Evolutionary conservation across 2,113 vertebrate genomes (phyloP), one percentile per base, ranked within the genome.

Genomic region (Hystrix brachyura): DNA sequence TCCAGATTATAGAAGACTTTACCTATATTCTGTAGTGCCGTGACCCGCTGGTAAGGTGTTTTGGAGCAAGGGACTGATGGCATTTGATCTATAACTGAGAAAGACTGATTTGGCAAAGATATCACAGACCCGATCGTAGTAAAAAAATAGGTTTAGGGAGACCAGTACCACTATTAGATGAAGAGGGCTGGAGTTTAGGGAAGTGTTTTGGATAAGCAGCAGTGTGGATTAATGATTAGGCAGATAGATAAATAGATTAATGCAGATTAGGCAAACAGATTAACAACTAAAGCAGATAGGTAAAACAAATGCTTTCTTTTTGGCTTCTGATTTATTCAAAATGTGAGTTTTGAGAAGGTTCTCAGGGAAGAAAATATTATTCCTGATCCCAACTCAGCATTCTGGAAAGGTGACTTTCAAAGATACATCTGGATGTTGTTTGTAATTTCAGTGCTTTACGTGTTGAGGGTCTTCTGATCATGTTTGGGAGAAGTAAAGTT

Each of bases 61-160:
- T 89, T 87, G 60, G 34, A 79, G 29, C 10, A 38, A 21, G 21
- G 1, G 9, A 65, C 69, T 78, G n/a, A 57, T 74, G 64, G 23
- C 57, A 69, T 74, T 17, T 90, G 57, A 2, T 18, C 38, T 94
- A 1, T 12, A 13, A 86, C 89, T 90, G 71, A 53, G 51, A 87
- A 88, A 92, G 82, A 93, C 9, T 29, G 53, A 81, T 69, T 60
- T 87, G n/a, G 14, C 51, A 64, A 91, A 97, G 53, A 80, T 27
- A 87, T 21, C 29, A 74, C 21, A 57, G 32, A 15, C 38, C 83
- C 93, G 25, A 51, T 1, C 74, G 7, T 60, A 27, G 23, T 51
- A 64, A 59, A 84, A 92, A 67, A 59, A 8, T 5, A 84, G n/a
- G 3, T 13, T 43, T 64, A 69, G 48, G 51, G 1, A 87, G 51